Evolutionary conservation across 2,113 vertebrate species (phyloP).

Genomic region (Laticauda colubrina): DNA sequence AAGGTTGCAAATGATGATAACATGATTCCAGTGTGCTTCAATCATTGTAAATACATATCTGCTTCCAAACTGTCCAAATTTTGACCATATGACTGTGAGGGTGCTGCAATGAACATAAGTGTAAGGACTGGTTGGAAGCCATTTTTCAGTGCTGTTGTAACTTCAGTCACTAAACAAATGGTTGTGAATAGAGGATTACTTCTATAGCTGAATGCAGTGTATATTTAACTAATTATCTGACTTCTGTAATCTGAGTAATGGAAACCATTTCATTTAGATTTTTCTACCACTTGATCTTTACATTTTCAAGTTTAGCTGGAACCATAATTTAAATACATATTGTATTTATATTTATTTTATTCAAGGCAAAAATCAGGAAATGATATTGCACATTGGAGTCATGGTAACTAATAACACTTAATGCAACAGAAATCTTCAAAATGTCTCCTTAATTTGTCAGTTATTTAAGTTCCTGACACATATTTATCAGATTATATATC

Average conservation of each 20-base stretch:
- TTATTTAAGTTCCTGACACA: conserved; percentile 7
- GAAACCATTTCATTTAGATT: not conserved
- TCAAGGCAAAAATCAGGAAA: not conserved
- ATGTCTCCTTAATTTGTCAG: conserved; percentile 23
- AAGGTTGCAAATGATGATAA: not conserved
- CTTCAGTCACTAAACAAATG: not conserved
- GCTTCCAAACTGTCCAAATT: not conserved
- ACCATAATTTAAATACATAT: not conserved
- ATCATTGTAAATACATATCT: not conserved
- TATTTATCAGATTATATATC: conserved; percentile 51
- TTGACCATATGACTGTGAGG: not conserved
- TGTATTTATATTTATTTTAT: not conserved
- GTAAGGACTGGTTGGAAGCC: not conserved
- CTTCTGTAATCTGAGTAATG: not conserved
- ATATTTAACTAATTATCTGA: not conserved
- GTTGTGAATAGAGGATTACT: not conserved
- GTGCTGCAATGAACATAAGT: not conserved
- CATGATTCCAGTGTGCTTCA: not conserved
- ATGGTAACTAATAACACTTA: not conserved
- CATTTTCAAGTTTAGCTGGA: not conserved
- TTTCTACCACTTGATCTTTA: not conserved
- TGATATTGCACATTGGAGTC: conserved; percentile 2
- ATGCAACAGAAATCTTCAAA: conserved; percentile 7
- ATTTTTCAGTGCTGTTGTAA: not conserved
- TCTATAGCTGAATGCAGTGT: not conserved